Base-by-base conservation (phyloP, 2,888 invertebrate genomes). In the Philhelius pedissequus region DNA sequence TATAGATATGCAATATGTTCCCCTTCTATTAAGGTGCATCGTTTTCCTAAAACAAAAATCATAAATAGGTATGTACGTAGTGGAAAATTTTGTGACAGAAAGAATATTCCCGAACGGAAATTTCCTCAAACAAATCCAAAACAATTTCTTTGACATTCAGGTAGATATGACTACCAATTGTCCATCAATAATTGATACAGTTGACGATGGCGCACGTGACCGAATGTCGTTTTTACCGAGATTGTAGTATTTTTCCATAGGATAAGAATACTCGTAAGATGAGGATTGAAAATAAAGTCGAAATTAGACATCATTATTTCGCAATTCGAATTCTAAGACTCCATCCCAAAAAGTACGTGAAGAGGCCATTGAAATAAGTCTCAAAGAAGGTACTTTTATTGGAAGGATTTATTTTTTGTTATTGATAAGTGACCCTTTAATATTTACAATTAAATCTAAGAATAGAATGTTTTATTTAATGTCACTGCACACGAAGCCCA, bases 1-100 rank as follows among this genome's bases (percentile, higher is more conserved):
- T n/a, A n/a, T 4, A 7, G n/a, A 27, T 27, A 4, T 52, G n/a
- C n/a, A n/a, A n/a, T n/a, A n/a, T n/a, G n/a, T 52, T 52, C 27
- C 52, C 15, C 27, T 30, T 30, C 3, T 15, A 50, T 32, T 9
- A 11, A 13, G 13, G 6, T 35, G 9, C 13, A n/a, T 22, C 8
- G n/a, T n/a, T 58, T 18, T 11, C 1, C 25, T 7, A 32, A 13
- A 32, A 30, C 15, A 50, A 35, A 4, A 30, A n/a, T 11, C 35
- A 68, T 18, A 8, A 54, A 54, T 50, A n/a, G n/a, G n/a, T n/a
- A n/a, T n/a, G n/a, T n/a, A 30, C 9, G 7, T 11, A 54, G 11
- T 80, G 79, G 79, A 69, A 74, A 79, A 52, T 74, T 80, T 62
- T 54, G 35, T 52, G 45, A 18, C 9, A 20, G 9, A 25, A 40